Base-by-base conservation (phyloP, 2,113 vertebrate species). In the Seriola aureovittata region DNA sequence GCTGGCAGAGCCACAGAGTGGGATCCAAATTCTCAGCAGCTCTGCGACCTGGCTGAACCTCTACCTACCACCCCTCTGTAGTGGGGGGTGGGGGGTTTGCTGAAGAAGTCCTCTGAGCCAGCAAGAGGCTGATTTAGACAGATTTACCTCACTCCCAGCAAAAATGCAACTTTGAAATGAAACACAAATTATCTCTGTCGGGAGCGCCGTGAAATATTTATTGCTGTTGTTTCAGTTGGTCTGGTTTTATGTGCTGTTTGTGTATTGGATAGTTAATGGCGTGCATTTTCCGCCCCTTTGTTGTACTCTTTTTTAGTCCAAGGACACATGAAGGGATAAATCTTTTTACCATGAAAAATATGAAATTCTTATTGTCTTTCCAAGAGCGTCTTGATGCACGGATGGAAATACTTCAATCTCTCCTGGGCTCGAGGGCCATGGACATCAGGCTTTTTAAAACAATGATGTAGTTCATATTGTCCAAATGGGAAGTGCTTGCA, bases 161-260 rank as follows among this genome's bases (percentile, higher is more conserved):
- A 87, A 86, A 90, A 85, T 77, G 82, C 46, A 83, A 74, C 87
- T 87, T 87, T 89, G 70, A 87, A 89, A 85, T 77, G 68, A 89
- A 91, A 71, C 86, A 86, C 78, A 93, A 93, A 93, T 92, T 69
- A 87, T 86, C 84, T 71, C 84, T 87, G 82, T 75, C 86, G 80
- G 80, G 88, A 90, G 59, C 9, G 0, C 40, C 4, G 57, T 87
- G 85, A 88, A 90, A 80, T 90, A 89, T 92, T 86, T 91, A 90
- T 90, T 66, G 85, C 85, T 87, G 84, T 86, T 90, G 75, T 89
- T 91, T 88, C 72, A 90, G 75, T 90, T 75, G 90, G 50, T 89
- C 89, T 79, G 69, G 84, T 87, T 91, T 90, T 88, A 91, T 90
- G 86, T 83, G 82, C 87, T 71, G 11, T 84, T 90, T 88, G 88